Percentiles rank a stretch among this genome's conserved stretches.
Conservation (phyloP, 2,888 invertebrate genomes). For the Dolomedes plantarius region DNA sequence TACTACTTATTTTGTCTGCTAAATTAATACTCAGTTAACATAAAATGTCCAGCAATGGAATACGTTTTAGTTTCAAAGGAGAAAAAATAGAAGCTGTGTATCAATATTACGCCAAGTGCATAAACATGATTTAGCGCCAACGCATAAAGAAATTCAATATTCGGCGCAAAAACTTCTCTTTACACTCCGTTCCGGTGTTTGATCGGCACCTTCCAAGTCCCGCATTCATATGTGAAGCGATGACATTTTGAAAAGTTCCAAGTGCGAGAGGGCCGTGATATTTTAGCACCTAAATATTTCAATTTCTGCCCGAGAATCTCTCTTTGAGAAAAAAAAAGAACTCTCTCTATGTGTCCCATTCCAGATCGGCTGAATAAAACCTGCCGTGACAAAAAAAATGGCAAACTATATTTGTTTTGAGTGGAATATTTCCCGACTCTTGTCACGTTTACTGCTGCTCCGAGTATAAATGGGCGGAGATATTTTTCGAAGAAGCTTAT, state of each 20-base stretch:
- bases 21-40: too few relatives aligned
- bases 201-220: not conserved
- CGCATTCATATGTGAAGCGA: not conserved
- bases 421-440: not conserved
- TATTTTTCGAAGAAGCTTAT: not conserved
- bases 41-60: too few relatives aligned
- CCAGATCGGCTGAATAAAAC: not conserved
- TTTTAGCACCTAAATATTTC: slow-evolving; percentile 1
- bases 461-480: not conserved
- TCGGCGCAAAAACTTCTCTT: too few relatives aligned
- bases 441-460: not conserved
- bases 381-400: not conserved
- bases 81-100: too few relatives aligned
- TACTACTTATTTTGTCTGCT: too few relatives aligned
- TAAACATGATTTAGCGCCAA: too few relatives aligned
- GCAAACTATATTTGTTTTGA: not conserved
- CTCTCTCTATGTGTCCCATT: not conserved
- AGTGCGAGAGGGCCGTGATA: not conserved
- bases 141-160: too few relatives aligned
- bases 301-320: not conserved
- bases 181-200: too few relatives aligned
- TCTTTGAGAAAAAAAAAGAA: not conserved
- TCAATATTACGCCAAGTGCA: too few relatives aligned
- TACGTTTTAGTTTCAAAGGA: too few relatives aligned
- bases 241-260: not conserved